Conservation (phyloP, 2,797 vertebrate genomes). For the Molothrus ater region DNA sequence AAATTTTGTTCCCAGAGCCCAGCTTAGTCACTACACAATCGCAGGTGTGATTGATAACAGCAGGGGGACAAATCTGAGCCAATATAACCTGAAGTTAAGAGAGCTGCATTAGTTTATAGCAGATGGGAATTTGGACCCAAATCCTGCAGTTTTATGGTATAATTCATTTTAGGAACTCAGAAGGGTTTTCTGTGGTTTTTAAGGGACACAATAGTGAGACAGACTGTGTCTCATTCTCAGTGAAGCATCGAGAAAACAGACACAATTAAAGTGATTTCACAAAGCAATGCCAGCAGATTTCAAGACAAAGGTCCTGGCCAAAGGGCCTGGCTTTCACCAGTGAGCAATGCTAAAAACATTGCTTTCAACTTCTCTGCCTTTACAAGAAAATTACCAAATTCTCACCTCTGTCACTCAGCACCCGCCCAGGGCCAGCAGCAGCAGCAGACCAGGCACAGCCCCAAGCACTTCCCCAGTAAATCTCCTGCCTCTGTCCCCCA, state of each 20-base stretch:
- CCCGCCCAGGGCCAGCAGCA: background rate
- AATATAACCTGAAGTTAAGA: background rate
- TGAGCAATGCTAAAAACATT: background rate
- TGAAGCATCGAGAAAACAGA: background rate
- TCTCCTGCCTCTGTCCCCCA: background rate
- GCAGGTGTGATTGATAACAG: conserved; percentile 20
- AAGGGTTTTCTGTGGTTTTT: conserved; percentile 8
- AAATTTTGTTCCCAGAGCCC: background rate
- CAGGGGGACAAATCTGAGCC: background rate
- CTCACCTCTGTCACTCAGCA: background rate
- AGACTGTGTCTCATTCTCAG: background rate
- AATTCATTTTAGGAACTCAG: background rate
- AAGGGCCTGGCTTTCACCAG: background rate
- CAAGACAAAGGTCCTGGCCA: background rate
- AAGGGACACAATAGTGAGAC: conserved; percentile 14
- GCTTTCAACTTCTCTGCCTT: background rate
- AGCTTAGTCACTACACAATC: background rate
- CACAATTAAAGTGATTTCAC: background rate
- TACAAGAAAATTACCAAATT: background rate
- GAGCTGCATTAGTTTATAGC: background rate
- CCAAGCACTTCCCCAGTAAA: background rate
- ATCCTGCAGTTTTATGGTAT: background rate
- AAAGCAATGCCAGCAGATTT: background rate
- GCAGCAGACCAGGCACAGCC: background rate
- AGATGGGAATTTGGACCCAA: background rate